phyloP scores from a whole-genome alignment of 2,888 invertebrate genomes.

The Drosophila fulvimacula region DNA sequence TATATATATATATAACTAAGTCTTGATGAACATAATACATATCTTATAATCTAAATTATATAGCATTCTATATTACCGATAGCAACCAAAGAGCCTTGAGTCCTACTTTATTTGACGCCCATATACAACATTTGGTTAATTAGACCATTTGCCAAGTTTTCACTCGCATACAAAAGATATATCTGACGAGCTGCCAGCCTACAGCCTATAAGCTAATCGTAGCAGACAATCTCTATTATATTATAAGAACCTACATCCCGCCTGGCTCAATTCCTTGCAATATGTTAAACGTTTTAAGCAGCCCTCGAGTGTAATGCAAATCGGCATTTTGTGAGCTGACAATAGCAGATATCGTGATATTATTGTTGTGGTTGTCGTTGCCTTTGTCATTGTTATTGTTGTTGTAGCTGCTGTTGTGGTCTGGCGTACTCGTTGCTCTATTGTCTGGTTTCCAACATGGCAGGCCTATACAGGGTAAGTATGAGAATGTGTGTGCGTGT shows the following conservation, averaged over 20 bases:
- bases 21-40: background rate
- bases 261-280: background rate
- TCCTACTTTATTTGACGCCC: background rate
- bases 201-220: slow-evolving; percentile 11
- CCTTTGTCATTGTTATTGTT: slow-evolving; percentile 35
- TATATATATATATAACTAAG: too few species aligned
- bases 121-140: background rate
- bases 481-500: slow-evolving; percentile 19
- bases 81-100: background rate
- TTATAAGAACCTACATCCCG: background rate
- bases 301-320: slow-evolving; percentile 72
- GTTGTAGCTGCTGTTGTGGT: slow-evolving; percentile 47
- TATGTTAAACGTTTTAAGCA: slow-evolving; percentile 42
- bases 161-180: background rate
- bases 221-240: slow-evolving; percentile 17
- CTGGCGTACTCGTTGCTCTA: slow-evolving; percentile 68
- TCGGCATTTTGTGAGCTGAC: slow-evolving; percentile 79
- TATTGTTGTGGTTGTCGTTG: slow-evolving; percentile 60
- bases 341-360: slow-evolving; percentile 80
- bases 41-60: background rate
- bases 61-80: background rate
- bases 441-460: slow-evolving; percentile 62
- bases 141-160: background rate
- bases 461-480: slow-evolving; percentile 26
- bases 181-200: background rate